These are phyloP conservation scores for Mastacembelus armatus DNA, from an alignment of 2,797 vertebrate species.

Conservation along the genomic window DNA sequence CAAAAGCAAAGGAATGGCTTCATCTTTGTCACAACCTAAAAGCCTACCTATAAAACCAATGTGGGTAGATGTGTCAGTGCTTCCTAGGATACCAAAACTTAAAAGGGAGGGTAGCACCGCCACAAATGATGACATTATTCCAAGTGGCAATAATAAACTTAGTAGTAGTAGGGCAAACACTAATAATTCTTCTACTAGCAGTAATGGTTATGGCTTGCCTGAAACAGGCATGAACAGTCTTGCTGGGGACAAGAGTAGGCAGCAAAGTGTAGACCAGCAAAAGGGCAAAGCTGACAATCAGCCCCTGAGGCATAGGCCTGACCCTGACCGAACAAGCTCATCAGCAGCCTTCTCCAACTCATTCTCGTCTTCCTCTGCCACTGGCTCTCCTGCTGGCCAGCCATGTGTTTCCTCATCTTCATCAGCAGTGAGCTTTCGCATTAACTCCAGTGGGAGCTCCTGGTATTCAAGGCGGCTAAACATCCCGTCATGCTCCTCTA, in stretches of 20 bases:
- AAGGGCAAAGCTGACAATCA: conserved; percentile 71
- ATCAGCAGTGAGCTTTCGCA: conserved; percentile 91
- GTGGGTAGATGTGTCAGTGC: conserved; percentile 88
- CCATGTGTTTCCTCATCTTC: conserved; percentile 75
- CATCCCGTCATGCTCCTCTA: conserved; percentile 51
- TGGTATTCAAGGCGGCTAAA: conserved; percentile 84
- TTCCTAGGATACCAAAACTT: conserved; percentile 97
- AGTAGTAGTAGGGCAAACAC: conserved; percentile 72
- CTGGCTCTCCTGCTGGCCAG: conserved; percentile 52
- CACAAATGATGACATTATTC: conserved; percentile 26
- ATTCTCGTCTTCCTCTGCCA: conserved; percentile 70
- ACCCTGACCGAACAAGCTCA: conserved; percentile 48
- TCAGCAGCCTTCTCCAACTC: conserved; percentile 78
- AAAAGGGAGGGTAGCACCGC: conserved; percentile 79
- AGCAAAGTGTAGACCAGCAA: conserved; percentile 78
- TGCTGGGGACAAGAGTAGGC: conserved; percentile 86
- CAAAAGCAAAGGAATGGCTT: conserved; percentile 49
- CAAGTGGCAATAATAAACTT: conserved; percentile 39
- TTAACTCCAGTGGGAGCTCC: conserved; percentile 90
- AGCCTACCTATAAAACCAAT: conserved; percentile 81
- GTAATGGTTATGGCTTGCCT: conserved; percentile 73
- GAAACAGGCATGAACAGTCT: conserved; percentile 86
- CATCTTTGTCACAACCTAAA: conserved; percentile 52
- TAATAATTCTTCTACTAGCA: conserved; percentile 28
- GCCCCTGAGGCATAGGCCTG: conserved; percentile 63